These are phyloP conservation scores for Coptodon bakossiorum DNA, from an alignment of 2,113 vertebrate genomes.

Conservation along the genomic window DNA sequence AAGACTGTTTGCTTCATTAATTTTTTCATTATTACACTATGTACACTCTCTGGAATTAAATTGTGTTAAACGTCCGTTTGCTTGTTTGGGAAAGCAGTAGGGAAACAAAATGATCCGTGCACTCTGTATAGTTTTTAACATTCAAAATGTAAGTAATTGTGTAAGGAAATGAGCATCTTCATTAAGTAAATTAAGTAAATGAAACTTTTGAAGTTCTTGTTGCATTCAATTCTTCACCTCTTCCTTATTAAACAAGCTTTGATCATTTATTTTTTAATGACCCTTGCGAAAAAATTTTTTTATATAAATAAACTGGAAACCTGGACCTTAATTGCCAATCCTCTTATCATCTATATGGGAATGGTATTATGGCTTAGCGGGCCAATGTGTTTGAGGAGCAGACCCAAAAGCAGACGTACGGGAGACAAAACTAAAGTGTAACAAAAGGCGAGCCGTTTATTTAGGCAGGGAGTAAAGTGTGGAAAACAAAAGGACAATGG, in stretches of 20 bases:
- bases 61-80: neutral
- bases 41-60: neutral
- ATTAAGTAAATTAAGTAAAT: neutral
- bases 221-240: neutral
- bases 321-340: neutral
- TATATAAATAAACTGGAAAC: neutral
- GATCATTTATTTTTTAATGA: neutral
- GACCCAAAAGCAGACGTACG: accelerated
- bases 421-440: neutral
- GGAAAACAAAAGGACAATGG: neutral
- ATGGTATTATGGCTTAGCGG: accelerated
- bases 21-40: neutral
- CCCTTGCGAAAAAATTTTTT: accelerated
- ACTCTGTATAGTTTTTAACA: neutral
- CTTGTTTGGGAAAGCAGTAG: neutral
- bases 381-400: neutral
- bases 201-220: neutral
- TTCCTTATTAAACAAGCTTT: neutral
- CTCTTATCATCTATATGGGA: accelerated
- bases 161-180: neutral
- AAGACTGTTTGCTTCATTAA: constrained; percentile 4
- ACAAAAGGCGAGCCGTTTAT: accelerated
- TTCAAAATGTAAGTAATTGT: neutral
- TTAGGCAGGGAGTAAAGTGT: neutral
- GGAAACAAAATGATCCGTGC: neutral